phyloP scores from a whole-genome alignment of 2,888 invertebrate genomes.

The Xanthia icteritia region DNA sequence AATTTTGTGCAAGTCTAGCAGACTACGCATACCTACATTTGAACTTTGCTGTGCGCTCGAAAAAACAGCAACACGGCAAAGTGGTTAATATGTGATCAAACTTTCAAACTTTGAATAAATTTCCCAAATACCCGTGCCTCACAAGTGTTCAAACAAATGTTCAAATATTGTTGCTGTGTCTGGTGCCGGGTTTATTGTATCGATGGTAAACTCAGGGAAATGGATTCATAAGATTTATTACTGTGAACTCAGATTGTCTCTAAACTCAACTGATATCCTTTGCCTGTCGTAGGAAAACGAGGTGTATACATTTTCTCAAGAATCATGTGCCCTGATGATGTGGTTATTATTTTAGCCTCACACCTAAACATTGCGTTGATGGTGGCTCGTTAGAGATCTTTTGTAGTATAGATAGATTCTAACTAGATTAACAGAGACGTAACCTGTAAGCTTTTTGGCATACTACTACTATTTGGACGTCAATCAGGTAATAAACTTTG shows the following conservation, averaged over 20 bases:
- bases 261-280: neutral
- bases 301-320: neutral
- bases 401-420: neutral
- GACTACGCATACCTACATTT: too few species aligned
- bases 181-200: neutral
- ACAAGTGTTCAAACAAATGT: too few species aligned
- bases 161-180: too few species aligned
- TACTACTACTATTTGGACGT: constrained; percentile 44
- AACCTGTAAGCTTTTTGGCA: constrained; percentile 37
- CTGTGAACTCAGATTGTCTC: neutral
- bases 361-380: neutral
- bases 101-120: too few species aligned
- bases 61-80: too few species aligned
- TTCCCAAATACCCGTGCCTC: too few species aligned
- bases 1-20: too few species aligned
- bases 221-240: neutral
- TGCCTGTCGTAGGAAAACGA: neutral
- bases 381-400: neutral
- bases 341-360: neutral
- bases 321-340: neutral
- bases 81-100: too few species aligned
- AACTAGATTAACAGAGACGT: constrained; percentile 25
- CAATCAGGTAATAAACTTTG: constrained; percentile 57
- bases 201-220: neutral
- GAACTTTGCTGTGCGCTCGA: too few species aligned